A percentile compares a stretch with the other conserved stretches of the same genome.
These are phyloP conservation scores for Netelia virgata DNA, from an alignment of 2,888 invertebrate genomes.

Conservation along the genomic window DNA sequence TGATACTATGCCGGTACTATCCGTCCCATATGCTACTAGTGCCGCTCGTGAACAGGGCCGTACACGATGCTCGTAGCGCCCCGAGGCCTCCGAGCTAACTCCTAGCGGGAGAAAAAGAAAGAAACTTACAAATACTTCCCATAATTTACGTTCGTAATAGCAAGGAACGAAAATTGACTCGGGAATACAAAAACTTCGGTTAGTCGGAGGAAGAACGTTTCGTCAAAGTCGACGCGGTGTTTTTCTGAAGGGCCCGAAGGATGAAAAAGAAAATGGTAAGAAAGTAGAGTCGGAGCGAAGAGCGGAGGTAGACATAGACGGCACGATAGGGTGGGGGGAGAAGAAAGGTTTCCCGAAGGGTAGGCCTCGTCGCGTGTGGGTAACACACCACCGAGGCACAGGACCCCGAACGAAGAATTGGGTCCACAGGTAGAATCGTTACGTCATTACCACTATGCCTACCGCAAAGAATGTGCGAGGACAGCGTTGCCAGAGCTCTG, in stretches of 20 bases:
- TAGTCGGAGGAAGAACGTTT: slow-evolving; percentile 32
- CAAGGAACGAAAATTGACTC: neutral
- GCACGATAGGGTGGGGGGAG: slow-evolving; percentile 27
- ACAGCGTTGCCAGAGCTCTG: slow-evolving; percentile 73
- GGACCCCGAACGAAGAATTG: slow-evolving; percentile 76
- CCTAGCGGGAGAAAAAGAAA: neutral
- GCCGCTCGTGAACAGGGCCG: slow-evolving; percentile 42
- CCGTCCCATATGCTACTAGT: slow-evolving; percentile 44
- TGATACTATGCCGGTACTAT: slow-evolving; percentile 49
- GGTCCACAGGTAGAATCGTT: slow-evolving; percentile 83
- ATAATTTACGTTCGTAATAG: slow-evolving; percentile 6
- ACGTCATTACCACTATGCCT: slow-evolving; percentile 81
- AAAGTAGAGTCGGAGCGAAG: slow-evolving; percentile 31
- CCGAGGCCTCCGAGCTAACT: neutral
- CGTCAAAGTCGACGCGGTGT: slow-evolving; percentile 13
- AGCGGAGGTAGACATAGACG: slow-evolving; percentile 29
- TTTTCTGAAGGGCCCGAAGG: neutral
- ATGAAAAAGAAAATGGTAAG: slow-evolving; percentile 34
- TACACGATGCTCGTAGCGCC: neutral
- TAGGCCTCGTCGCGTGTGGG: slow-evolving; percentile 63
- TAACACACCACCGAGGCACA: slow-evolving; percentile 10
- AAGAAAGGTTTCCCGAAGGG: slow-evolving; percentile 59
- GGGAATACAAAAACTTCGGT: neutral
- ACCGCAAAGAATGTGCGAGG: slow-evolving; percentile 81
- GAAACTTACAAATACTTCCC: neutral